phyloP scores from a whole-genome alignment of 2,113 vertebrate species.

The Neolamprologus fasciatus region DNA sequence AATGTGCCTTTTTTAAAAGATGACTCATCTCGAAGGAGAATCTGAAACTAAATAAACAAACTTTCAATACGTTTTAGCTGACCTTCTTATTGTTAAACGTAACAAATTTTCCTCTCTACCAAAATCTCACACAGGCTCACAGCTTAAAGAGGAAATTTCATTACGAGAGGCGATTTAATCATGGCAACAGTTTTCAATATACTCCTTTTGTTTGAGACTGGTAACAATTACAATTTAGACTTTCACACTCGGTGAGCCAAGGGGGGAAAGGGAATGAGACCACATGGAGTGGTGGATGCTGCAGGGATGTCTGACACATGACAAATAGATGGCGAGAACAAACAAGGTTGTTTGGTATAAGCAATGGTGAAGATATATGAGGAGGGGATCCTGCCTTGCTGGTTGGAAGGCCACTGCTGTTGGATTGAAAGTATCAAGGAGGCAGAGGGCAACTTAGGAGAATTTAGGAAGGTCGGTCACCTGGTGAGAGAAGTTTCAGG shows the following conservation, averaged over 20 bases:
- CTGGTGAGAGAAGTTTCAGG: background rate
- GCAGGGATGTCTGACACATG: background rate
- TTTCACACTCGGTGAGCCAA: background rate
- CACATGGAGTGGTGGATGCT: background rate
- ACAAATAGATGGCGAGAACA: background rate
- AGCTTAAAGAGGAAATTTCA: background rate
- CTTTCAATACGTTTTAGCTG: background rate
- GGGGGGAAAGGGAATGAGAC: background rate
- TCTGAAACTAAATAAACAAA: background rate
- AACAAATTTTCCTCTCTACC: background rate
- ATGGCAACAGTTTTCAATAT: background rate
- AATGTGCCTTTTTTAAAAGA: background rate
- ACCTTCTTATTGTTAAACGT: background rate
- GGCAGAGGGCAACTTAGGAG: background rate
- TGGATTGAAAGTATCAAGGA: background rate
- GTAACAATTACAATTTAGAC: background rate
- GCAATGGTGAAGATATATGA: background rate
- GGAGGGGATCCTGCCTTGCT: background rate
- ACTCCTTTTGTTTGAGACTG: background rate
- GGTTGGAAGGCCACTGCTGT: background rate
- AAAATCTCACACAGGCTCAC: background rate
- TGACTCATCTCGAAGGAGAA: background rate
- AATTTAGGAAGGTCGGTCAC: background rate
- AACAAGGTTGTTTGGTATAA: background rate
- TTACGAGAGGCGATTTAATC: background rate